phyloP scores from a whole-genome alignment of 2,113 vertebrate genomes.

The Marcusenius ussheri region DNA sequence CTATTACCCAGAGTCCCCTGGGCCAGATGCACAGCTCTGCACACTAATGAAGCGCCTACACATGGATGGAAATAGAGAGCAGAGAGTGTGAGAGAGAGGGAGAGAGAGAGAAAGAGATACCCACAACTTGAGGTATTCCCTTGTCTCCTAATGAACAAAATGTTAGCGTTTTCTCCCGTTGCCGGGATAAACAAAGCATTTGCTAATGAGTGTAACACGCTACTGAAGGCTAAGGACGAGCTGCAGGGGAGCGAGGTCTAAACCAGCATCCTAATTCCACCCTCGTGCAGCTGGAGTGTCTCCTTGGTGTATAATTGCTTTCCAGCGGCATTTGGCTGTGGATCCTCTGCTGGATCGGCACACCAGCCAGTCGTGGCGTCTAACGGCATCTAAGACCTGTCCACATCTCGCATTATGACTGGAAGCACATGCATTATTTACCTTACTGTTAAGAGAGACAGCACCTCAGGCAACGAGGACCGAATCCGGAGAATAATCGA shows the following conservation, averaged over 20 bases:
- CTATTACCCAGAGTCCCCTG: slow-evolving; percentile 26
- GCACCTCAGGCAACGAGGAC: neutral
- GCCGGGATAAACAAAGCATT: slow-evolving; percentile 1
- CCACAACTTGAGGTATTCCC: neutral
- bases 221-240: neutral
- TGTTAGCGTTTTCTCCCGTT: neutral
- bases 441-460: neutral
- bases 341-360: neutral
- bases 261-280: neutral
- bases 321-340: neutral
- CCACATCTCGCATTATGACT: neutral
- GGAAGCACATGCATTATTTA: neutral
- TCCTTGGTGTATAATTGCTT: neutral
- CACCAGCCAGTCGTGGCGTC: neutral
- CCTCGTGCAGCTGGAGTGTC: neutral
- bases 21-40: slow-evolving; percentile 4
- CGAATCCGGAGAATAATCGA: neutral
- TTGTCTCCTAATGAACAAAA: neutral
- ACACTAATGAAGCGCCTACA: slow-evolving; percentile 20
- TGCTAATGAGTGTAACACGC: neutral
- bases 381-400: neutral
- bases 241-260: neutral
- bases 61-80: neutral
- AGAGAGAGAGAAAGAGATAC: neutral
- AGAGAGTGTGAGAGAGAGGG: neutral